These are phyloP conservation scores for Stictocephala bisonia DNA, from an alignment of 2,888 invertebrate genomes.

Conservation along the genomic window DNA sequence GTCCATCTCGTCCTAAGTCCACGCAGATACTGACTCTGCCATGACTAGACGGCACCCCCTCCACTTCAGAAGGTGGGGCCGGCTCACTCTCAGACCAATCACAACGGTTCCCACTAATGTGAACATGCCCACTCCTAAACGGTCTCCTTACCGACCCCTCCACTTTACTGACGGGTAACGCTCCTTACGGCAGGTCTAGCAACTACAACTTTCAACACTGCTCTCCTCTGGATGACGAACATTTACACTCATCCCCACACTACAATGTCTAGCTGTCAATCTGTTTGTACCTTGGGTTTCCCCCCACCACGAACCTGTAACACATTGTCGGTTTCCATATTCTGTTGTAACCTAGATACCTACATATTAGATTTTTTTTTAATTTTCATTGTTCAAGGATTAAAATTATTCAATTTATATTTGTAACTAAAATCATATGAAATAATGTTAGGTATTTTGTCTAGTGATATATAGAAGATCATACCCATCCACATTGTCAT, in stretches of 20 bases:
- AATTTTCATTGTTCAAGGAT: no score
- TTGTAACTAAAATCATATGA: no score
- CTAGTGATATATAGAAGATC: no score
- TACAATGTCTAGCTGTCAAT: background rate
- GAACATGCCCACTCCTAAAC: constrained; percentile 42
- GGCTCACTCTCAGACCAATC: constrained; percentile 22
- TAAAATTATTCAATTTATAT: no score
- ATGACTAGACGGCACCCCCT: constrained; percentile 32
- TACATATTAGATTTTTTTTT: no score
- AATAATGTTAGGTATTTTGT: no score
- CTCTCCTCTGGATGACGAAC: background rate
- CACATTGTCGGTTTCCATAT: no score
- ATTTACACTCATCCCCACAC: constrained; percentile 23
- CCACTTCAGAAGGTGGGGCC: constrained; percentile 37
- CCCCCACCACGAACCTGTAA: no score
- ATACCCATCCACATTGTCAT: no score
- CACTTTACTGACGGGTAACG: constrained; percentile 32
- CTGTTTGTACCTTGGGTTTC: no score
- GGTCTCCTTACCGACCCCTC: constrained; percentile 26
- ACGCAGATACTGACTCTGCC: constrained; percentile 38
- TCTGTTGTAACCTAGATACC: no score
- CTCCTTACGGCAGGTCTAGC: constrained; percentile 21
- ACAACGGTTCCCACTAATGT: constrained; percentile 28
- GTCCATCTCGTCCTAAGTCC: constrained; percentile 15
- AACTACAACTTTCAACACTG: constrained; percentile 26